Conservation (phyloP, 2,888 invertebrate genomes). For the Asteroscopus sphinx region DNA sequence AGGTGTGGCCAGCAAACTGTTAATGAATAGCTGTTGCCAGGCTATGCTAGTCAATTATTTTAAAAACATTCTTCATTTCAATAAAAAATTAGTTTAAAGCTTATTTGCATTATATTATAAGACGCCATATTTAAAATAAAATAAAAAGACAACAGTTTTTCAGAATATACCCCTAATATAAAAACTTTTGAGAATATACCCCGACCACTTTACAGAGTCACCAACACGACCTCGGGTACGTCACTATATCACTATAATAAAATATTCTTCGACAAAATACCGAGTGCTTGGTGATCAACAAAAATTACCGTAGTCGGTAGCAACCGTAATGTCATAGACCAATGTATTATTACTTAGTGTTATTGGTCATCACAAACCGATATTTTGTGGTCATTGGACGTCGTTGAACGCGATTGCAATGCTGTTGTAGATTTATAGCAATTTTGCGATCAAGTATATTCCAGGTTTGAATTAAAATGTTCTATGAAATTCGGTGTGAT, state of each 20-base stretch:
- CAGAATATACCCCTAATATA: too few species aligned
- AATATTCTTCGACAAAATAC: constrained; percentile 41
- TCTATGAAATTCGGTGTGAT: constrained; percentile 17
- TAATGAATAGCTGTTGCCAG: too few species aligned
- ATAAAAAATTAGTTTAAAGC: too few species aligned
- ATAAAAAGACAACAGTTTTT: too few species aligned
- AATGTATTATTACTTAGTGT: constrained; percentile 60
- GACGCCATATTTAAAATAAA: too few species aligned
- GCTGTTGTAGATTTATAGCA: constrained; percentile 61
- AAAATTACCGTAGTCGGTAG: constrained; percentile 62
- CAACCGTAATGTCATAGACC: constrained; percentile 54
- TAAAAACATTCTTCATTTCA: too few species aligned
- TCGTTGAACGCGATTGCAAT: constrained; percentile 56
- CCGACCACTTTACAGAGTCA: constrained; percentile 39
- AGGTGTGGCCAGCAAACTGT: too few species aligned
- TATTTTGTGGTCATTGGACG: constrained; percentile 76
- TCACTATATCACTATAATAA: constrained; percentile 42
- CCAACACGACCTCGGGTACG: constrained; percentile 38
- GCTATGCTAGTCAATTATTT: too few species aligned
- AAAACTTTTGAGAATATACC: constrained; percentile 10
- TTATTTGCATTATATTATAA: too few species aligned
- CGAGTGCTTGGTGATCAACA: constrained; percentile 41
- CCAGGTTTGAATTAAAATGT: constrained; percentile 34
- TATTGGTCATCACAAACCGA: constrained; percentile 70
- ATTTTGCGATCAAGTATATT: constrained; percentile 49